Evolutionary conservation across 2,113 vertebrate species (phyloP).

Genomic region (Engystomops pustulosus): DNA sequence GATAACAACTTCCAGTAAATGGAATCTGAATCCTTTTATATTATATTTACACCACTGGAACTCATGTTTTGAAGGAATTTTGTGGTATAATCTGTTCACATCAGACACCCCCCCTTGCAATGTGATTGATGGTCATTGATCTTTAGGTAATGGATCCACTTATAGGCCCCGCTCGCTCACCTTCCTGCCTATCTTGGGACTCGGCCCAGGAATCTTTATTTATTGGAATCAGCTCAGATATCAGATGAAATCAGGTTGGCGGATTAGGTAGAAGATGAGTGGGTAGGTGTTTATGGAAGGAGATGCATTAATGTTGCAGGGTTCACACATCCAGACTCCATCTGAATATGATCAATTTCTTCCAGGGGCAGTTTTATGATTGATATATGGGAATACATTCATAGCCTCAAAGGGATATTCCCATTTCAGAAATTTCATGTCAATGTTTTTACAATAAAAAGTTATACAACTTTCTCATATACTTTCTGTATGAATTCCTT

Average conservation of each 20-base stretch:
- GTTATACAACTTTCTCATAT: too few relatives aligned
- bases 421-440: too few relatives aligned
- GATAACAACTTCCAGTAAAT: not conserved
- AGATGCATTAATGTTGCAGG: not conserved
- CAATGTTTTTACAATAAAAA: too few relatives aligned
- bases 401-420: too few relatives aligned
- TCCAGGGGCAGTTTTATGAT: too few relatives aligned
- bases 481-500: too few relatives aligned
- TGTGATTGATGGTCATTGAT: conserved; percentile 19
- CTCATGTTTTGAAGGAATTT: not conserved
- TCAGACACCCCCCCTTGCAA: not conserved
- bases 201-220: conserved; percentile 10
- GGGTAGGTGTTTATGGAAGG: too few relatives aligned
- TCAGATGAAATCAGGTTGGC: conserved; percentile 6
- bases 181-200: not conserved
- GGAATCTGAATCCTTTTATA: not conserved
- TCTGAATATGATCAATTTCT: not conserved
- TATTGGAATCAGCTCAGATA: not conserved
- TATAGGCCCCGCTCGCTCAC: not conserved
- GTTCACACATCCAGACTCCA: too few relatives aligned
- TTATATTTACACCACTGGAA: not conserved
- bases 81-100: not conserved
- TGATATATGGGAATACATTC: too few relatives aligned
- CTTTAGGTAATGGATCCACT: conserved; percentile 34
- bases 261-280: not conserved